Percentiles rank a stretch among this genome's conserved stretches.
These are phyloP conservation scores for Falco naumanni DNA, from an alignment of 2,797 vertebrate genomes.

Conservation along the genomic window DNA sequence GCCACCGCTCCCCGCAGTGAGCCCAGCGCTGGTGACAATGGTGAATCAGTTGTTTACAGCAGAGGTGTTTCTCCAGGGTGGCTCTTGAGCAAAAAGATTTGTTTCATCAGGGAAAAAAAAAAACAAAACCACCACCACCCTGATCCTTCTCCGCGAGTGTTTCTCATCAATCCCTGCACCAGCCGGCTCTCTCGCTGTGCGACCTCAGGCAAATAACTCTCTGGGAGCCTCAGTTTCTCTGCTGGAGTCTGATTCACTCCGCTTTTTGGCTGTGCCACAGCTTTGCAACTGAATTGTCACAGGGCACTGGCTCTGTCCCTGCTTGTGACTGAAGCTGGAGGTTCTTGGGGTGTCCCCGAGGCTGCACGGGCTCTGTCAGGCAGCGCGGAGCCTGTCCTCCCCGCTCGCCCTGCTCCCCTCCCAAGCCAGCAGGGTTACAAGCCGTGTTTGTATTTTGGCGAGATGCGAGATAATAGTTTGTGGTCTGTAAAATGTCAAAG, in stretches of 20 bases:
- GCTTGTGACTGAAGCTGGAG: rapidly evolving
- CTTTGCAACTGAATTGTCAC: not conserved
- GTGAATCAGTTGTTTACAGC: not conserved
- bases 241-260: not conserved
- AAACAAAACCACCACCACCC: no score
- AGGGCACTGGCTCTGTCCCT: rapidly evolving
- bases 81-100: not conserved
- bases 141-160: rapidly evolving
- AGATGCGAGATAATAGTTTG: not conserved
- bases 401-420: not conserved
- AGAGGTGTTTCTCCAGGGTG: not conserved
- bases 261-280: not conserved
- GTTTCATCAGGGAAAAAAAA: not conserved
- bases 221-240: not conserved
- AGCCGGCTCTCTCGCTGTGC: rapidly evolving
- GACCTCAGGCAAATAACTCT: rapidly evolving
- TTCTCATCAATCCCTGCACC: not conserved
- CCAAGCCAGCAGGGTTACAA: not conserved
- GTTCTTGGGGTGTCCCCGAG: not conserved
- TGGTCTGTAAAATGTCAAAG: conserved; percentile 18
- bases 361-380: rapidly evolving
- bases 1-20: rapidly evolving
- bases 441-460: not conserved
- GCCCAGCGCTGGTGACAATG: not conserved
- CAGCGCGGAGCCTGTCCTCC: not conserved